phyloP scores from a whole-genome alignment of 2,888 invertebrate genomes.

The Oligia fasciuncula region DNA sequence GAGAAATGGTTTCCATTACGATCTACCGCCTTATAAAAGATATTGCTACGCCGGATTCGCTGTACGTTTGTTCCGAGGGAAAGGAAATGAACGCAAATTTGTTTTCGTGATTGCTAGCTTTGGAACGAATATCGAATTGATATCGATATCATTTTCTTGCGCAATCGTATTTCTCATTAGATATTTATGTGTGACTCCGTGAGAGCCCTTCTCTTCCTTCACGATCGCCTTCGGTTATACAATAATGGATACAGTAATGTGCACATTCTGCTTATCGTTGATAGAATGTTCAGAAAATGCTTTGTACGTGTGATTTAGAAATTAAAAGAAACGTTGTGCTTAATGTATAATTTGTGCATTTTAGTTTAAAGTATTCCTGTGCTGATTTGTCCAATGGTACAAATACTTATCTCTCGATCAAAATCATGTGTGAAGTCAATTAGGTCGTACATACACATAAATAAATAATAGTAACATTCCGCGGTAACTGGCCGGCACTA shows the following conservation, averaged over 20 bases:
- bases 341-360: not conserved
- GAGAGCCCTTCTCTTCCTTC: constrained; percentile 79
- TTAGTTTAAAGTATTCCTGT: not conserved
- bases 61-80: constrained; percentile 81
- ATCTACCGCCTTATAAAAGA: constrained; percentile 87
- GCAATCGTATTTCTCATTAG: constrained; percentile 86
- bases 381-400: not conserved
- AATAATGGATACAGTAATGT: constrained; percentile 61
- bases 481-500: constrained; percentile 55
- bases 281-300: constrained; percentile 23
- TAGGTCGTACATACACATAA: constrained; percentile 48
- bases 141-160: constrained; percentile 87
- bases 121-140: constrained; percentile 86
- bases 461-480: constrained; percentile 59
- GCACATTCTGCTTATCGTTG: constrained; percentile 37
- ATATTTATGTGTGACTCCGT: constrained; percentile 85
- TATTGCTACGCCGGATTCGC: constrained; percentile 82
- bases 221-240: constrained; percentile 69
- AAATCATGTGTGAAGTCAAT: constrained; percentile 44
- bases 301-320: not conserved
- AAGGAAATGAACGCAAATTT: constrained; percentile 90
- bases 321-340: not conserved
- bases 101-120: constrained; percentile 89
- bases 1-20: constrained; percentile 90
- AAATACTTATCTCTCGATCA: constrained; percentile 1